These are phyloP conservation scores for Guaruba guarouba DNA, from an alignment of 2,113 vertebrate genomes.

Conservation along the genomic window DNA sequence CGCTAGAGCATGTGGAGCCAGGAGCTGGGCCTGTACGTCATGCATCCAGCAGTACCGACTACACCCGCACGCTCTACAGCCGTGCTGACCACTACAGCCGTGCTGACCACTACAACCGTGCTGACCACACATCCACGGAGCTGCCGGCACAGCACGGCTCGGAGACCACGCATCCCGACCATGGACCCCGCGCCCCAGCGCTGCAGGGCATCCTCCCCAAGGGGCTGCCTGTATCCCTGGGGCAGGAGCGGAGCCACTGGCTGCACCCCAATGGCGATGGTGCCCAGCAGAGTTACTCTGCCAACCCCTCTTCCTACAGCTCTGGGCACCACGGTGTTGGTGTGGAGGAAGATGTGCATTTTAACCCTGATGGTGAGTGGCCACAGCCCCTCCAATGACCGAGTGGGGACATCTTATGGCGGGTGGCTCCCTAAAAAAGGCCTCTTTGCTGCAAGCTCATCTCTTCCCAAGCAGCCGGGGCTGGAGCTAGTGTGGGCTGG, in stretches of 20 bases:
- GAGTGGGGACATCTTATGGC: rapidly evolving
- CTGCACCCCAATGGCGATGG: neutral
- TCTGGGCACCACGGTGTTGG: conserved; percentile 74
- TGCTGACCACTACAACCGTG: neutral
- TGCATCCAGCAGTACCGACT: neutral
- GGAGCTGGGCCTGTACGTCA: neutral
- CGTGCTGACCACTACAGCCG: neutral
- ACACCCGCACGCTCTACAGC: neutral
- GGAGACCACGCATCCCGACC: rapidly evolving
- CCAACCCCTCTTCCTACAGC: conserved; percentile 21
- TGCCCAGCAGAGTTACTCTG: neutral
- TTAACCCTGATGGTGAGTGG: conserved; percentile 83
- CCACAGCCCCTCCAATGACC: rapidly evolving
- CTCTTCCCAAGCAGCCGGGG: rapidly evolving
- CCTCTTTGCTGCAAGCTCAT: neutral
- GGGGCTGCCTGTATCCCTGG: rapidly evolving
- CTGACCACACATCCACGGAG: neutral
- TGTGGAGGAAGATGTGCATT: conserved; percentile 79
- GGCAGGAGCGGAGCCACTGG: conserved; percentile 19
- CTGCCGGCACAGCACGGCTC: neutral
- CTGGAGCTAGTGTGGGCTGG: neutral
- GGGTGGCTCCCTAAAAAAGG: neutral
- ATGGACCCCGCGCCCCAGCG: rapidly evolving
- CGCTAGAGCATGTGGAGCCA: conserved; percentile 79
- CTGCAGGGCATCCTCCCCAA: neutral